Evolutionary conservation across 2,797 vertebrate species (phyloP), one percentile per base, ranked within the genome.

Genomic region (Emydoidea blandingii): DNA sequence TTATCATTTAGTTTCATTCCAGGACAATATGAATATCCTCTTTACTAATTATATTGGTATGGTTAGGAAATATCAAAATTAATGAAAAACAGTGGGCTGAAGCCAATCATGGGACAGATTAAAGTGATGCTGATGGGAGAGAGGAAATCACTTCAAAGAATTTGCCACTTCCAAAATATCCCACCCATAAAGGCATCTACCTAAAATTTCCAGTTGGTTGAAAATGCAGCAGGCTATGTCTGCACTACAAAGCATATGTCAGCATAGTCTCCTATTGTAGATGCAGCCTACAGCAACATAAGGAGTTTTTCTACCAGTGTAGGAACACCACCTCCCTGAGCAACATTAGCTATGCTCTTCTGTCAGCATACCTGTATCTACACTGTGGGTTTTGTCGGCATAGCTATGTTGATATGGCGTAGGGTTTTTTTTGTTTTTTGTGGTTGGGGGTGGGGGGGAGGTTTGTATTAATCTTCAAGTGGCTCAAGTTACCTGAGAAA

Each of bases 1-100:
- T n/a, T 18, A 6, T 47, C 19, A 88, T 29, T 87, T 47, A 8
- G 91, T 65, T 83, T 92, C 93, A 52, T 31, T 23, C 82, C 87
- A 50, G 85, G 57, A n/a, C 34, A 29, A 1, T 7, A 57, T 5
- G 34, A 72, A 83, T 41, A 81, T 91, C 88, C 78, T 56, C 0
- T 2, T 65, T 5, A 78, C 44, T 41, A 18, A 47, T 80, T 94
- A 86, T n/a, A 78, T 9, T n/a, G 11, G 5, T 16, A 34, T 57
- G 56, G 23, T 85, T 83, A n/a, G 47, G 9, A n/a, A 50, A 93
- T 84, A 82, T 31, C 9, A 34, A 68, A 93, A 72, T 37, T 3
- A 34, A 78, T 47, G 18, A 44, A 76, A 49, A 87, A n/a, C 29
- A 41, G 7, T 50, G 5, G 23, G 27, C 79, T 89, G 87, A 80